Evolutionary conservation across 2,888 invertebrate genomes (phyloP).

Genomic region (Rotaria socialis): DNA sequence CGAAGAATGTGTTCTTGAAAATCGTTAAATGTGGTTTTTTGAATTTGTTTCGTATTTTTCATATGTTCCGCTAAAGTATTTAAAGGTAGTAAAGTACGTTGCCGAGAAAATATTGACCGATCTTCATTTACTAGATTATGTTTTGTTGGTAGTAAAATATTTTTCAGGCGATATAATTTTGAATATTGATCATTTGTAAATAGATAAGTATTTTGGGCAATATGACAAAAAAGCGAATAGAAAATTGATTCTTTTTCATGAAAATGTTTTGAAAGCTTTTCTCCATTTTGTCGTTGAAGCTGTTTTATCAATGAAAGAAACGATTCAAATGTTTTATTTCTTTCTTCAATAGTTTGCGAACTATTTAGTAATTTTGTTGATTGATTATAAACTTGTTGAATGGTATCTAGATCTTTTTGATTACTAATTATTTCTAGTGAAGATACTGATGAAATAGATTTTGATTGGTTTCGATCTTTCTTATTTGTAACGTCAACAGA

Average conservation of each 20-base stretch:
- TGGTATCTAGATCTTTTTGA: background rate
- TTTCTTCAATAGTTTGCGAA: background rate
- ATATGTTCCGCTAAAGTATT: background rate
- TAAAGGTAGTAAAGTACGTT: background rate
- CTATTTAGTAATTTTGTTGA: background rate
- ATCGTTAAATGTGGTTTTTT: constrained; percentile 4
- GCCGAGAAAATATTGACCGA: background rate
- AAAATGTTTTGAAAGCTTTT: background rate
- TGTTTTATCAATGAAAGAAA: background rate
- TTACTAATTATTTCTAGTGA: background rate
- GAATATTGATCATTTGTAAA: background rate
- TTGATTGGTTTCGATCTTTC: background rate
- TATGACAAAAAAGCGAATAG: background rate
- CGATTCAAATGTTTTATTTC: background rate
- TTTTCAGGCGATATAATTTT: background rate
- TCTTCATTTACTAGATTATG: background rate
- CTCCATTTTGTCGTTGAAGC: background rate
- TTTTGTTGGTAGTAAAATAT: background rate
- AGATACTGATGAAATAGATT: background rate
- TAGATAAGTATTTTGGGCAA: background rate
- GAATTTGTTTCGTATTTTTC: background rate
- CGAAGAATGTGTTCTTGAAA: constrained; percentile 28
- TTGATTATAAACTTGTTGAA: background rate
- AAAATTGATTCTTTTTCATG: background rate
- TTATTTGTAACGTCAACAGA: too few species aligned